Base-by-base conservation (phyloP, 2,797 vertebrate genomes). In the Xenentodon cancila region DNA sequence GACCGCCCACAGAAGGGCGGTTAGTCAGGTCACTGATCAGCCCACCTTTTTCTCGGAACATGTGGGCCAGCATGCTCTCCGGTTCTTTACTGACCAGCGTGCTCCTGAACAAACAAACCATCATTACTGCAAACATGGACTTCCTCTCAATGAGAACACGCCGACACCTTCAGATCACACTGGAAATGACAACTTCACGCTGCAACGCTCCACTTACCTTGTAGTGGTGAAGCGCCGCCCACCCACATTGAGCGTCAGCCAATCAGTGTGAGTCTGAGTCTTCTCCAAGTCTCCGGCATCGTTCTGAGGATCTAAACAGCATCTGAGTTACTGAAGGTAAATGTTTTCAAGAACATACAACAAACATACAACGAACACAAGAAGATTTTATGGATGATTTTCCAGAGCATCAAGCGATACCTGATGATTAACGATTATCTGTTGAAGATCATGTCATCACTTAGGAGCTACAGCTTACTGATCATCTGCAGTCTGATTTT, bases 31-130 rank as follows among this genome's bases (percentile, higher is more conserved):
- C 25, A 25, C 25, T 25, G 25, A 25, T 25, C 25, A 25, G 25
- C 25, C 87, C 65, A 97, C 96, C 95, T 94, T 94, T 96, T 73
- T 95, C 94, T 88, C 94, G 92, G 84, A 97, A 97, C 96, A 97
- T 97, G 89, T 95, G 95, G 47, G 96, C 95, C 85, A 97, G 75
- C 96, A 97, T 97, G 48, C 96, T 97, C 81, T 96, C 95, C 0
- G 96, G 94, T 57, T 97, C 95, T 80, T 96, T 96, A 68, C 94
- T 97, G 79, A 97, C 96, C 90, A 97, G 91, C 43, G 96, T 97
- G 82, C 95, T 96, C 91, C 96, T 97, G 77, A 43, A 71, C 12
- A 89, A 77, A 72, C 0, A 75, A 46, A 18, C 32, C 1, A 32
- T 32, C 2, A 6, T 32, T 32, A 32, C 32, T 32, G 6, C 32